These are phyloP conservation scores for Sicus ferrugineus DNA, from an alignment of 2,888 invertebrate genomes.

Conservation along the genomic window DNA sequence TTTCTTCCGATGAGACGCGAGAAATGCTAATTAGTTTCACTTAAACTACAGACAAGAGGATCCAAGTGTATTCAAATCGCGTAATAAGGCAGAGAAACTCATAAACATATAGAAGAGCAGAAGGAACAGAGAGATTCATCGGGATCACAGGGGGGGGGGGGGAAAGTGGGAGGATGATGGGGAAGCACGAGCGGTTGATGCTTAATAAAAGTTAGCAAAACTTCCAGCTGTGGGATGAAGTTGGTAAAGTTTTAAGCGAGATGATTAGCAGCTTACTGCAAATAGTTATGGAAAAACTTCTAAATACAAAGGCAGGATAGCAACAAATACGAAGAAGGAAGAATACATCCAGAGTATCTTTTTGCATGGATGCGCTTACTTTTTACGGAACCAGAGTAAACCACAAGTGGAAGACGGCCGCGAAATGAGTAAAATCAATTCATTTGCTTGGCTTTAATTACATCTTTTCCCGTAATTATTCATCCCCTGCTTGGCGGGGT, in stretches of 20 bases:
- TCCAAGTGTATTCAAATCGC: background rate
- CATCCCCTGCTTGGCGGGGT: too few species aligned
- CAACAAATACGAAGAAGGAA: background rate
- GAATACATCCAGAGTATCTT: too few species aligned
- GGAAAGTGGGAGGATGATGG: background rate
- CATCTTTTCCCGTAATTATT: too few species aligned
- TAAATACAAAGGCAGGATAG: background rate
- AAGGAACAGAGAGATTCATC: background rate
- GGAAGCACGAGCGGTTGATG: background rate
- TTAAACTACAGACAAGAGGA: background rate
- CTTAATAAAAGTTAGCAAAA: background rate
- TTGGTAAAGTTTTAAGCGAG: too few species aligned
- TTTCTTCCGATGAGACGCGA: background rate
- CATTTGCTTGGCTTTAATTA: too few species aligned
- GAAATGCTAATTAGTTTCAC: slow-evolving; percentile 4
- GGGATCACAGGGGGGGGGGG: background rate
- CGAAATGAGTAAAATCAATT: too few species aligned
- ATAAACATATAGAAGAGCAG: background rate
- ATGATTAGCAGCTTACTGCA: too few species aligned
- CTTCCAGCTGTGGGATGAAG: too few species aligned
- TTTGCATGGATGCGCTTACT: too few species aligned
- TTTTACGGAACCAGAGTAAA: too few species aligned
- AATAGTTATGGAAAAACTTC: background rate
- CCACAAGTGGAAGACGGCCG: too few species aligned
- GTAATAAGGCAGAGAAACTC: background rate